Base-by-base conservation (phyloP, 2,797 vertebrate genomes). In the Neosalanx taihuensis region DNA sequence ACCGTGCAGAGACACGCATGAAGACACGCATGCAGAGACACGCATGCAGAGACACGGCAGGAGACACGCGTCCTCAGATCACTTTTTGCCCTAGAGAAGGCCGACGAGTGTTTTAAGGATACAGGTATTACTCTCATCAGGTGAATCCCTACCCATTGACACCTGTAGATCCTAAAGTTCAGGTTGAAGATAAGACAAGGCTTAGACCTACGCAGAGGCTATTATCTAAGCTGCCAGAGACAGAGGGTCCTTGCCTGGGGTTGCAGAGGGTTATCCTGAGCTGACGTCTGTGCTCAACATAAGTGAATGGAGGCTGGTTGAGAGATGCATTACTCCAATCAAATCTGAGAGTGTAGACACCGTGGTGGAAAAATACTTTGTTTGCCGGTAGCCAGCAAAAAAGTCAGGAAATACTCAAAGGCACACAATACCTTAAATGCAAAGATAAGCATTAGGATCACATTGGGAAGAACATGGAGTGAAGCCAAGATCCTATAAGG, bases 261-360 rank as follows among this genome's bases (percentile, higher is more conserved):
- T 26, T 26, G 23, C 23, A 26, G 23, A 26, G 23, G 23, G 23
- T 26, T 56, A 56, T n/a, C 4, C 17, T n/a, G 51, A 12, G 10
- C 41, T 46, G 41, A 46, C 6, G 15, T 56, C 51, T n/a, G 18
- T 56, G 17, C 51, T 56, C 15, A 56, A n/a, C 70, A 67, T 59
- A 74, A 72, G 58, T 10, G 71, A 72, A 71, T 67, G 81, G 78
- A 26, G 71, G 79, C 74, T 13, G 69, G 63, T 63, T 81, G 76
- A 62, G 46, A 72, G 79, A 80, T 86, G 84, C 41, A 46, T 0
- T 37, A 2, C 35, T 46, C 10, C 41, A 13, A 87, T 87, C 77
- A 86, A 46, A 83, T 83, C 68, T 74, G 79, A 81, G 80, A 85
- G 85, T 85, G 85, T 26, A 58, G 70, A 78, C 73, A 81, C 79